phyloP scores from a whole-genome alignment of 2,113 vertebrate species.

The Coreoperca whiteheadi region DNA sequence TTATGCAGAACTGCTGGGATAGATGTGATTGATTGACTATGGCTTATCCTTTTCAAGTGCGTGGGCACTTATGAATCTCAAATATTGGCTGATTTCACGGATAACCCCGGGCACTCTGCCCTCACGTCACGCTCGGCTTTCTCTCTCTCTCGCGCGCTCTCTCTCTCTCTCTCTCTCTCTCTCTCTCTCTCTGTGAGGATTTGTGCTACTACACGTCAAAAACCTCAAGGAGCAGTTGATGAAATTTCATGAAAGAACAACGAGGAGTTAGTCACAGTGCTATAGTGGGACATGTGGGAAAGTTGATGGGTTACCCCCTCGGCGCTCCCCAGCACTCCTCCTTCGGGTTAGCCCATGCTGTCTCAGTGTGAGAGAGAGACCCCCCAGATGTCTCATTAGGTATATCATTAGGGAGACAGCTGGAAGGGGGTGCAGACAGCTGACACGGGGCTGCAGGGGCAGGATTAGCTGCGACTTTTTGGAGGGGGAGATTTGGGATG shows the following conservation, averaged over 20 bases:
- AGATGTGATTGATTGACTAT: constrained; percentile 51
- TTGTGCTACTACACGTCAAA: constrained; percentile 38
- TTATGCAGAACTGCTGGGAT: constrained; percentile 48
- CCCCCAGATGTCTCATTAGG: constrained; percentile 86
- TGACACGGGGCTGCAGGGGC: constrained; percentile 72
- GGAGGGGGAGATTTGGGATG: constrained; percentile 15
- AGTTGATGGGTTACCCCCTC: constrained; percentile 43
- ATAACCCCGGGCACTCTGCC: constrained; percentile 6
- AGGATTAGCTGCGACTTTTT: constrained; percentile 71
- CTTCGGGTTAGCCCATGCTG: constrained; percentile 54
- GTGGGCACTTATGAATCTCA: constrained; percentile 56
- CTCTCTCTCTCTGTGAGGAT: constrained; percentile 35
- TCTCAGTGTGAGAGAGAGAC: constrained; percentile 64
- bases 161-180: constrained; percentile 30
- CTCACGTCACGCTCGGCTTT: constrained; percentile 30
- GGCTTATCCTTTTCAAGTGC: constrained; percentile 60
- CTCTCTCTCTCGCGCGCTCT: constrained; percentile 37
- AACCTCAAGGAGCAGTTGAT: constrained; percentile 57
- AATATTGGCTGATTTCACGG: constrained; percentile 69
- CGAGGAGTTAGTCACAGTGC: constrained; percentile 52
- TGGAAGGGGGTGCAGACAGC: constrained; percentile 80
- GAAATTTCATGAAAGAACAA: constrained; percentile 66
- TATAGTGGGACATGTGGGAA: constrained; percentile 72
- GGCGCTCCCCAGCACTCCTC: background rate
- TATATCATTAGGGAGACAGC: constrained; percentile 86